Base-by-base conservation (phyloP, 2,888 invertebrate genomes). In the Dendrolimus houi region DNA sequence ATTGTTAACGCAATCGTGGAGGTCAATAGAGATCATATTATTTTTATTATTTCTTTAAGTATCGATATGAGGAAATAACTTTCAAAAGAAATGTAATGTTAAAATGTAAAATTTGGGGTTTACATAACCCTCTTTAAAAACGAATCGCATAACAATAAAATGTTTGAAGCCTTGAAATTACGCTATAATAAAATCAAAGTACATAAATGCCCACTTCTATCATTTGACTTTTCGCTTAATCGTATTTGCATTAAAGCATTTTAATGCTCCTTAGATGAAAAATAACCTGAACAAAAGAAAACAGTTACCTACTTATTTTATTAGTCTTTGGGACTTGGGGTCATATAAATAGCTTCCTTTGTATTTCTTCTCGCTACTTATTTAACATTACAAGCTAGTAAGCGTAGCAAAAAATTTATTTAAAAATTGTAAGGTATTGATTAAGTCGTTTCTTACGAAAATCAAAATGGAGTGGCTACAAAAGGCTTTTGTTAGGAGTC, bases 401-500 rank as follows among this genome's bases (percentile, higher is more conserved):
- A 29, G 29, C 29, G 1, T 6, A 29, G 29, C 6, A 29, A 29
- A 29, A 29, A 29, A 29, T 6, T 29, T 6, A 29, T 29, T 29
- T 29, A 29, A 29, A 29, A 29, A 6, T 29, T 29, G 29, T 29
- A 6, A 29, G 29, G 29, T 14, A 14, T 14, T 14, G 1, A 14
- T 14, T 14, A 14, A 14, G 14, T 29, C 29, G 29, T 29, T 6
- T 29, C 29, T 6, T 29, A 29, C 29, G 29, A 29, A 29, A 29
- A 29, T 29, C 29, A 29, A 29, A 29, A 29, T 29, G 6, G 29
- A 29, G 63, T 60, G 59, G 65, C 64, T 79, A 74, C 81, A 82
- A 77, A 77, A 75, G 68, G 63, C 68, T 72, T 73, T 80, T 82
- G 78, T 82, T 74, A 68, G 69, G 65, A 66, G 74, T 74, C 72